Evolutionary conservation across 2,113 vertebrate species (phyloP).

Genomic region (Shinisaurus crocodilurus): DNA sequence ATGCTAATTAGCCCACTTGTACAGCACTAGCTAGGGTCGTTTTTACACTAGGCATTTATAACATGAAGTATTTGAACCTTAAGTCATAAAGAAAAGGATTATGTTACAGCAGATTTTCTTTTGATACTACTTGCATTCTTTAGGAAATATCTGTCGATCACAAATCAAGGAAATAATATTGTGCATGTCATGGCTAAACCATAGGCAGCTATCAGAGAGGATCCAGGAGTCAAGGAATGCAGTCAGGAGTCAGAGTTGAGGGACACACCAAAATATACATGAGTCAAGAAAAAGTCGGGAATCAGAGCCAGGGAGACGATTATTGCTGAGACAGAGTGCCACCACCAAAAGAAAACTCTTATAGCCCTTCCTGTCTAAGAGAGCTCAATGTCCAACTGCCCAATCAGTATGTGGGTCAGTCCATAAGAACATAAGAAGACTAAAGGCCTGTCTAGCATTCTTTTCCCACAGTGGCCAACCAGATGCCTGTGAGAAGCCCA

Average conservation of each 20-base stretch:
- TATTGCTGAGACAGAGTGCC: background rate
- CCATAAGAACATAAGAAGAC: background rate
- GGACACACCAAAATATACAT: background rate
- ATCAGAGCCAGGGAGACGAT: background rate
- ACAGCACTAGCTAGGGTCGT: slow-evolving; percentile 4
- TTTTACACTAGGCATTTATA: background rate
- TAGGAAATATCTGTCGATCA: background rate
- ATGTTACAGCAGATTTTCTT: background rate
- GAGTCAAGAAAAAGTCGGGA: background rate
- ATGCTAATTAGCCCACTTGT: background rate
- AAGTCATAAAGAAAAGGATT: background rate
- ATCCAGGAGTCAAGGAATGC: background rate
- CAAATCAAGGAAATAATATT: background rate
- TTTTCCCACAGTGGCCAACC: background rate
- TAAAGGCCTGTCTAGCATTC: background rate
- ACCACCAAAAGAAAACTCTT: background rate
- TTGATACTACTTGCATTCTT: background rate
- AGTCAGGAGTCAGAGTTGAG: background rate
- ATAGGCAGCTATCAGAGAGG: background rate
- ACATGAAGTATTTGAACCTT: slow-evolving; percentile 10
- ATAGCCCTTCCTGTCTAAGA: background rate
- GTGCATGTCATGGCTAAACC: background rate
- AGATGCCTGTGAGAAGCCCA: background rate
- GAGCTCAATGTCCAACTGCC: background rate
- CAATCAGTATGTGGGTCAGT: background rate